Evolutionary conservation across 2,797 vertebrate genomes (phyloP).

Genomic region (Choloepus didactylus): DNA sequence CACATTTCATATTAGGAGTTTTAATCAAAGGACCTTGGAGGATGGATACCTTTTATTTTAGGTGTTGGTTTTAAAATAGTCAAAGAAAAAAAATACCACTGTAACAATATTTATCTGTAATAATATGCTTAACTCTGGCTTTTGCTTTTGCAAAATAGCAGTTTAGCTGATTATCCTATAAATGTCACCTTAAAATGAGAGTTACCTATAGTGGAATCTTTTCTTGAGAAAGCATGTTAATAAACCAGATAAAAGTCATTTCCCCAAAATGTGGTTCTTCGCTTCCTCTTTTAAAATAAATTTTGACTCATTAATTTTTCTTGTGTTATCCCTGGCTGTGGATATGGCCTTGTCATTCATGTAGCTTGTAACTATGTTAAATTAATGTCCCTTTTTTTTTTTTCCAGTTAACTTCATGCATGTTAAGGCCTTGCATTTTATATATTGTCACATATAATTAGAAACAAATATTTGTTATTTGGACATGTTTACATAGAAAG

Average conservation of each 20-base stretch:
- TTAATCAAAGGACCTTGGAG: background rate
- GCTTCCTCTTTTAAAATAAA: background rate
- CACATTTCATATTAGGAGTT: background rate
- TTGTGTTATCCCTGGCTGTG: conserved; percentile 1
- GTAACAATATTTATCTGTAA: background rate
- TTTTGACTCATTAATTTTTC: conserved; percentile 30
- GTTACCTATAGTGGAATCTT: background rate
- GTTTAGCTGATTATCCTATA: conserved; percentile 3
- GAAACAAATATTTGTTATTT: conserved; percentile 27
- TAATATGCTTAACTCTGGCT: background rate
- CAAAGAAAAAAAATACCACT: background rate
- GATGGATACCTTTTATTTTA: conserved; percentile 23
- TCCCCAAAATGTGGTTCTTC: conserved; percentile 13
- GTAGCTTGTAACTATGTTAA: conserved; percentile 40
- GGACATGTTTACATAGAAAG: conserved; percentile 39
- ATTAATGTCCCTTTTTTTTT: background rate
- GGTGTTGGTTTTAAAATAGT: conserved; percentile 44
- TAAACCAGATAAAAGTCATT: background rate
- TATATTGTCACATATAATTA: background rate
- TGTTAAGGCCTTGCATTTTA: background rate
- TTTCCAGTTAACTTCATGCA: background rate
- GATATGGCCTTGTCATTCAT: background rate
- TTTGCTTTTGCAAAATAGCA: conserved; percentile 24
- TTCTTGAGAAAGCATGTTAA: background rate
- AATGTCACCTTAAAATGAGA: background rate